Evolutionary conservation across 2,888 invertebrate genomes (phyloP), one percentile per base, ranked within the genome.

Genomic region (Sthenelais limicola): DNA sequence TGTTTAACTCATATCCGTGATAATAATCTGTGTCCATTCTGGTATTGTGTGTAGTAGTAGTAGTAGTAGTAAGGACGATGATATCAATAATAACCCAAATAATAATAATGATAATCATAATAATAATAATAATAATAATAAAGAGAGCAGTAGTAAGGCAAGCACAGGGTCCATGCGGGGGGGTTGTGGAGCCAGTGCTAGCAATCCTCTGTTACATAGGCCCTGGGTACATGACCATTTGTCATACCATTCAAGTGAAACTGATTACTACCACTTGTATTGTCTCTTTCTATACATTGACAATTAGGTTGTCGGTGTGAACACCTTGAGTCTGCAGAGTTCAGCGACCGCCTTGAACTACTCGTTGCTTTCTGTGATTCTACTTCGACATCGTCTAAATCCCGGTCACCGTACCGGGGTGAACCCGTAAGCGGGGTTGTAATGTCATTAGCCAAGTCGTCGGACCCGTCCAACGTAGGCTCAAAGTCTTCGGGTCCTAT

Each of bases 181-280:
- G n/a, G 56, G n/a, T 18, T 18, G 28, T 48, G 47, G 30, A 18
- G 30, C 67, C 49, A 47, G 49, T 54, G 43, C 56, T 56, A 70
- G 70, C 70, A 70, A 38, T 70, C 56, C 62, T 62, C 38, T 70
- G 56, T 38, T 56, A 70, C 18, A 47, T 69, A 52, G 21, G 56
- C 24, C 69, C 28, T 54, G 5, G 70, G 70, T 15, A 74, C 7
- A 30, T 85, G 84, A 62, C 85, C 85, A 74, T 85, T 85, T n/a
- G 83, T 82, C 43, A 85, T 73, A 72, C 85, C 85, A 73, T 85
- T 85, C 74, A 82, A 80, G 69, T 79, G 82, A 74, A 82, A 80
- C 73, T 82, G 81, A 73, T 81, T 81, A 74, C 81, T 80, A 52
- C 77, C 80, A 56, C 82, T 82, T 74, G 84, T 85, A 28, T 15